Base-by-base conservation (phyloP, 2,113 vertebrate species). In the Sylvilagus bachmani region DNA sequence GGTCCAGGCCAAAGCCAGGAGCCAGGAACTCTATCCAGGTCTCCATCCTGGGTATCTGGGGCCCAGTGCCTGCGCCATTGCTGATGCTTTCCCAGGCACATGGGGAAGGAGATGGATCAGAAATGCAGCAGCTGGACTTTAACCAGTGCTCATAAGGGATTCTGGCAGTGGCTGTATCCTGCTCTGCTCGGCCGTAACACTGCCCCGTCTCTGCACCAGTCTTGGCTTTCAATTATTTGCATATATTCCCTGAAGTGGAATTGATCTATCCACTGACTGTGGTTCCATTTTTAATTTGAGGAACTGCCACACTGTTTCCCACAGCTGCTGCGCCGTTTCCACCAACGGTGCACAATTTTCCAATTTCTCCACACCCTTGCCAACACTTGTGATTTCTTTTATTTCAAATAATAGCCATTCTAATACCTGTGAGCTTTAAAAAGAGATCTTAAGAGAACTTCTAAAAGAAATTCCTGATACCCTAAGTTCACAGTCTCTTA, bases 321-420 rank as follows among this genome's bases (percentile, higher is more conserved):
- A 10, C 2, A 66, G 78, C 6, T 0, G 2, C 74, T 44, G 25
- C 0, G 5, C 11, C 33, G 19, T 33, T 8, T n/a, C 29, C 58
- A 58, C 1, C 12, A n/a, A 10, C 21, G 27, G 33, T 29, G 1
- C 31, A 51, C 55, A 44, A 66, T 31, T 25, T 71, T 71, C 44
- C 24, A 13, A 1, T 71, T 22, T 75, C 70, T 74, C 13, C 2
- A 17, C 2, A 8, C 44, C 38, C 27, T 61, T 9, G 6, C 6
- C 38, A 89, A 82, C 58, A n/a, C n/a, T 38, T 85, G 31, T 27
- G 19, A 21, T 22, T 70, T 89, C 58, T 17, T 53, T 49, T 53
- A 11, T 75, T 95, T 22, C 55, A 24, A 92, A 86, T 84, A 74
- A 75, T 6, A 81, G 19, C n/a, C 36, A 55, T 44, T 64, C 49